A percentile compares a stretch with the other conserved stretches of the same genome.
Conservation (phyloP, 2,888 invertebrate genomes). For the Pristionchus maxplancki region DNA sequence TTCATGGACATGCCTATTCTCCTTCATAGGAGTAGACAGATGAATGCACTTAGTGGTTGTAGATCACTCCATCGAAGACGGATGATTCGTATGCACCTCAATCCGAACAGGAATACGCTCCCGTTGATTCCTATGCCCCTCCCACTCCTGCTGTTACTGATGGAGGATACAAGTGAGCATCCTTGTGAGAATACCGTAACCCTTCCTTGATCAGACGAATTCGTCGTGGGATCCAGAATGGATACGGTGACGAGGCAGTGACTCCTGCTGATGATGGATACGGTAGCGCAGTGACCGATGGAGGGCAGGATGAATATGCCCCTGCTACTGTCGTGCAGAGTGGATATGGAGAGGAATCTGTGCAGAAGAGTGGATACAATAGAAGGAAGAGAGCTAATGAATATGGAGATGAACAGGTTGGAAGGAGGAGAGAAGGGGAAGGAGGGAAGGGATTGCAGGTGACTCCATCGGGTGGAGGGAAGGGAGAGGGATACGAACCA, state of each 20-base stretch:
- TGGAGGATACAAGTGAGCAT: slow-evolving; percentile 12
- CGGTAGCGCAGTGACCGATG: background rate
- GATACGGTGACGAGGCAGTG: slow-evolving; percentile 63
- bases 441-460: background rate
- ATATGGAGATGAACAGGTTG: slow-evolving; percentile 36
- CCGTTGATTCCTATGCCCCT: slow-evolving; percentile 1
- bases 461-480: background rate
- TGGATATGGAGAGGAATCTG: slow-evolving; percentile 27
- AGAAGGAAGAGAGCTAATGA: slow-evolving; percentile 4
- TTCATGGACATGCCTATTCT: background rate
- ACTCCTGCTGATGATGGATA: slow-evolving; percentile 55
- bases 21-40: too few species aligned
- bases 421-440: background rate
- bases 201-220: background rate
- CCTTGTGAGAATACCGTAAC: background rate
- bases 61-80: background rate
- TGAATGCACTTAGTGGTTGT: too few species aligned
- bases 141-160: background rate
- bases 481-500: background rate
- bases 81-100: background rate
- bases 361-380: slow-evolving; percentile 30
- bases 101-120: slow-evolving; percentile 23
- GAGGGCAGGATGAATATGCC: slow-evolving; percentile 20
- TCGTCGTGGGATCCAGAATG: slow-evolving; percentile 58
- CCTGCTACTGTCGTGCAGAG: background rate